Evolutionary conservation across 2,113 vertebrate genomes (phyloP).

Genomic region (Monopterus albus): DNA sequence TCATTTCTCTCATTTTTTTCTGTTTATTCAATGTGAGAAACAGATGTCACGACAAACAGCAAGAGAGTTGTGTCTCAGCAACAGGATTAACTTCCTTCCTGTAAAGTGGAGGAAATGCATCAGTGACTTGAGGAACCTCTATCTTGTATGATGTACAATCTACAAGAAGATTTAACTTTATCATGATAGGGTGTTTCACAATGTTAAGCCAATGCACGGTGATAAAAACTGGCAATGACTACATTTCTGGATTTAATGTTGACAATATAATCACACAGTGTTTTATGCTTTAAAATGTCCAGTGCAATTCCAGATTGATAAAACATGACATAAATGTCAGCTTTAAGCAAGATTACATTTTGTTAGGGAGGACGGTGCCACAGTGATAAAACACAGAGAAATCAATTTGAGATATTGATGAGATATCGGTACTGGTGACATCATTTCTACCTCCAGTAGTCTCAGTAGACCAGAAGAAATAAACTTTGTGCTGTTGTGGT

Average conservation of each 20-base stretch:
- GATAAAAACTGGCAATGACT: neutral
- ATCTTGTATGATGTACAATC: neutral
- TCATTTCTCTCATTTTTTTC: neutral
- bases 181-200: neutral
- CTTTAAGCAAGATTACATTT: neutral
- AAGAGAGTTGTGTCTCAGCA: conserved; percentile 27
- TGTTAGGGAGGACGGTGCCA: too few relatives aligned
- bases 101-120: conserved; percentile 32
- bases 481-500: neutral
- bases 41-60: conserved; percentile 47
- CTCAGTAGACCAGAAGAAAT: neutral
- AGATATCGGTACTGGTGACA: neutral
- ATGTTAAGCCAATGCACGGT: neutral
- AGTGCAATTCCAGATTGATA: too few relatives aligned
- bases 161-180: neutral
- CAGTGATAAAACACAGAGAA: too few relatives aligned
- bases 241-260: neutral
- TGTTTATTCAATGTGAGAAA: conserved; percentile 43
- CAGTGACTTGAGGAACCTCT: neutral
- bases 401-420: too few relatives aligned
- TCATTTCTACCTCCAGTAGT: neutral
- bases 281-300: too few relatives aligned
- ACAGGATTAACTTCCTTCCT: conserved; percentile 49
- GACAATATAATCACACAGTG: neutral
- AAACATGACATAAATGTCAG: neutral